phyloP scores from a whole-genome alignment of 2,888 invertebrate genomes.

The Eupithecia centaureata region DNA sequence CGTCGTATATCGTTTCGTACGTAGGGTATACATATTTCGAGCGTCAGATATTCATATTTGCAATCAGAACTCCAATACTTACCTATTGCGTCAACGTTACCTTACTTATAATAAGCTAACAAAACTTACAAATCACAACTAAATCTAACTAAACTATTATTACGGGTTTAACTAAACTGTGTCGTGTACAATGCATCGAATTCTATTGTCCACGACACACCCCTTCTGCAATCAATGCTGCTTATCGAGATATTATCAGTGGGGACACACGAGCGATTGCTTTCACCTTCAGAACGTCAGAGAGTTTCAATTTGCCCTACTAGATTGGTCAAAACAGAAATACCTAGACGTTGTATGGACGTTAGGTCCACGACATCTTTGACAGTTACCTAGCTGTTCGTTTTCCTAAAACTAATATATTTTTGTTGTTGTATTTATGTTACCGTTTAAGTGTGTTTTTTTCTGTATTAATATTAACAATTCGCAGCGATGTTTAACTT shows the following conservation, averaged over 20 bases:
- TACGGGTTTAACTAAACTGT: constrained; percentile 18
- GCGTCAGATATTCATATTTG: too few species aligned
- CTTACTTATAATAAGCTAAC: not conserved
- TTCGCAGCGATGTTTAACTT: too few species aligned
- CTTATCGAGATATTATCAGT: constrained; percentile 34
- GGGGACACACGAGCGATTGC: constrained; percentile 18
- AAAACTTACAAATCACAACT: constrained; percentile 1
- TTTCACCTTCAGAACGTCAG: not conserved
- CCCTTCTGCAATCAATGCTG: constrained; percentile 30
- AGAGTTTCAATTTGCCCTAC: not conserved
- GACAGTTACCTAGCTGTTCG: too few species aligned
- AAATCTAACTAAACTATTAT: constrained; percentile 4
- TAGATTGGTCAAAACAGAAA: not conserved
- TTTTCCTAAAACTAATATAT: too few species aligned
- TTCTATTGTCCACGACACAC: constrained; percentile 32
- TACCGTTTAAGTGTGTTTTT: too few species aligned
- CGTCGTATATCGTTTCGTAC: too few species aligned
- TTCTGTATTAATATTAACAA: too few species aligned
- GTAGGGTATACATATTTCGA: too few species aligned
- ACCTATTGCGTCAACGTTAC: not conserved
- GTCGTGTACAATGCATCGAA: constrained; percentile 11
- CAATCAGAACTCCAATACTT: too few species aligned
- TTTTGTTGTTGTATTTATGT: too few species aligned
- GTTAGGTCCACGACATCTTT: too few species aligned
- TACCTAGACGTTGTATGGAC: too few species aligned